phyloP scores from a whole-genome alignment of 2,888 invertebrate species.

The Leptopterna dolabrata region DNA sequence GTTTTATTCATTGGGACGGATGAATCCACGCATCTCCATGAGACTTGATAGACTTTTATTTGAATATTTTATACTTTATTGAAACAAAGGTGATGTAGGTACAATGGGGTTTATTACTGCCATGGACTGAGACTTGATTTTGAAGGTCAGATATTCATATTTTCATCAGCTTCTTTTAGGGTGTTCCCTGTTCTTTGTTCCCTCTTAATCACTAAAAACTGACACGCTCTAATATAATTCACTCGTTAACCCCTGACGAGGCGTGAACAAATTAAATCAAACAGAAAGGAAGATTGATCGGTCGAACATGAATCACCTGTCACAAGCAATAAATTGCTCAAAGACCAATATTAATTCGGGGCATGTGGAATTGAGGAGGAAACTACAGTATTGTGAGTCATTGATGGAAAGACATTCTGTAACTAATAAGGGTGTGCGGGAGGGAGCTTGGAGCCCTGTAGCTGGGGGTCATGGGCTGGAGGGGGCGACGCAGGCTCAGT shows the following conservation, averaged over 20 bases:
- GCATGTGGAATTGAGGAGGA: constrained; percentile 16
- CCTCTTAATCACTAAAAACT: too few relatives aligned
- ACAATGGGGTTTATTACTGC: too few relatives aligned
- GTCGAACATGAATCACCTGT: constrained; percentile 7
- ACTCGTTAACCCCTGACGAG: not conserved
- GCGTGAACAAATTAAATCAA: not conserved
- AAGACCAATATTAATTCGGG: constrained; percentile 17
- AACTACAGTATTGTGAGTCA: constrained; percentile 40
- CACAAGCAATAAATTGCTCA: constrained; percentile 7
- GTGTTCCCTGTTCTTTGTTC: too few relatives aligned
- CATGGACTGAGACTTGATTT: too few relatives aligned
- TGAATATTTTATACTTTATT: too few relatives aligned
- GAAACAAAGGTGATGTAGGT: too few relatives aligned
- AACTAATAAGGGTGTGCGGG: constrained; percentile 39
- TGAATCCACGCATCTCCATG: too few relatives aligned
- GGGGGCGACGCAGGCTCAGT: constrained; percentile 55
- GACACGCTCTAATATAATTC: not conserved
- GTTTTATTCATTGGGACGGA: too few relatives aligned
- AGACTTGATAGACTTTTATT: too few relatives aligned
- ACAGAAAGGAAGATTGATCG: not conserved
- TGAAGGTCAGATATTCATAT: too few relatives aligned
- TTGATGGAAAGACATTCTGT: constrained; percentile 47
- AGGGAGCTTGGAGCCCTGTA: not conserved
- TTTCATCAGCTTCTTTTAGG: too few relatives aligned
- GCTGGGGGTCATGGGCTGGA: constrained; percentile 27